Evolutionary conservation across 2,797 vertebrate genomes (phyloP).

Genomic region (Hypotaenidia okinawae): DNA sequence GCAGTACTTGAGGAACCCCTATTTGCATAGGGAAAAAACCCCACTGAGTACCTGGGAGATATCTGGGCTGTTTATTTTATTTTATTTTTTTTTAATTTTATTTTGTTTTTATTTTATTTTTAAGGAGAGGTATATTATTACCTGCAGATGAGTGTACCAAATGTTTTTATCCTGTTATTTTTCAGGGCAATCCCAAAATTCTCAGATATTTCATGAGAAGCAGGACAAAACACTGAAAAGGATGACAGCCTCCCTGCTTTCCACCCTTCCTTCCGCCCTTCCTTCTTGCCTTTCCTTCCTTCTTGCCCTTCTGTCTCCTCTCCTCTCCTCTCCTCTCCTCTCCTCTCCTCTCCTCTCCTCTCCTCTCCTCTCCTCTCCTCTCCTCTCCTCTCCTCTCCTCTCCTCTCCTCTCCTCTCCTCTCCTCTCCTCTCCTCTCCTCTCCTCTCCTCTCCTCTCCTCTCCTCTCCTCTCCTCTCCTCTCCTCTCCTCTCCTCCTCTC

Average conservation of each 20-base stretch:
- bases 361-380: too few relatives aligned
- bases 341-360: too few relatives aligned
- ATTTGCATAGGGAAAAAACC: background rate
- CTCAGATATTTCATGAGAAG: background rate
- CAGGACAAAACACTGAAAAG: background rate
- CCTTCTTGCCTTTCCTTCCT: too few relatives aligned
- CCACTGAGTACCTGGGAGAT: background rate
- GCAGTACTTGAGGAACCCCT: background rate
- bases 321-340: too few relatives aligned
- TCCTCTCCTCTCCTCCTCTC: too few relatives aligned
- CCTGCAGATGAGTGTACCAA: background rate
- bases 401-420: too few relatives aligned
- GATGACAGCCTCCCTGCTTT: background rate
- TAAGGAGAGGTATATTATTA: background rate
- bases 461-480: too few relatives aligned
- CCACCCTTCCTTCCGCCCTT: too few relatives aligned
- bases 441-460: too few relatives aligned
- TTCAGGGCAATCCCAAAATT: background rate
- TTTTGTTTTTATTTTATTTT: background rate
- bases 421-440: too few relatives aligned
- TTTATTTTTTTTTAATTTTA: background rate
- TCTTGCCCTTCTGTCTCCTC: too few relatives aligned
- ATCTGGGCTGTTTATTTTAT: background rate
- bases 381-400: too few relatives aligned
- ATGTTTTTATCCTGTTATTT: background rate